Conservation (phyloP, 2,113 vertebrate genomes). For the Pungitius pungitius region DNA sequence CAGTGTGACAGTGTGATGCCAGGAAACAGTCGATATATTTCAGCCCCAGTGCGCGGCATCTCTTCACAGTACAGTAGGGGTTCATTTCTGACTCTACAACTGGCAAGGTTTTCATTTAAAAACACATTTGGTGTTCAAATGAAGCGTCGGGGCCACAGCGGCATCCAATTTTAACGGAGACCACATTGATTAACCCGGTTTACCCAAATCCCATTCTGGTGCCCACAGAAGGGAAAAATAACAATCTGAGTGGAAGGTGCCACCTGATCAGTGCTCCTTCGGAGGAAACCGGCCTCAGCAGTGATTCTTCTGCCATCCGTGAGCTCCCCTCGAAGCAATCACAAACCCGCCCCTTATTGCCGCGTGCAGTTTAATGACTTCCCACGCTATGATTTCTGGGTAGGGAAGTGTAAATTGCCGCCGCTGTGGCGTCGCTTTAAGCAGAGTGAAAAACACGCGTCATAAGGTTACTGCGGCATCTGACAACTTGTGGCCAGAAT, state of each 20-base stretch:
- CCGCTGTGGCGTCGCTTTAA: slow-evolving; percentile 12
- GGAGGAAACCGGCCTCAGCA: slow-evolving; percentile 15
- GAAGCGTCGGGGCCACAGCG: neutral
- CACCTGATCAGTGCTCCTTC: slow-evolving; percentile 6
- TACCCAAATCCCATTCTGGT: slow-evolving; percentile 7
- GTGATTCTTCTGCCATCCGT: slow-evolving; percentile 6
- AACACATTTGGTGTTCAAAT: slow-evolving; percentile 17
- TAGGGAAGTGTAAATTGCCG: slow-evolving; percentile 24
- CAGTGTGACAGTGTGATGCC: slow-evolving; percentile 37
- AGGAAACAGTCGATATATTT: slow-evolving; percentile 58
- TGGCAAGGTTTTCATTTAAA: slow-evolving; percentile 29
- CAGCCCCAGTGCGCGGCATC: slow-evolving; percentile 27
- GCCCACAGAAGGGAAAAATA: neutral
- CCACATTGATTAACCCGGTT: slow-evolving; percentile 25
- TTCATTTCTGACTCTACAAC: slow-evolving; percentile 4
- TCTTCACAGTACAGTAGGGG: slow-evolving; percentile 30
- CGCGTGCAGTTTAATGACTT: slow-evolving; percentile 29
- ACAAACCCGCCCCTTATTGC: neutral
- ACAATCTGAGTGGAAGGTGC: neutral
- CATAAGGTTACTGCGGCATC: slow-evolving; percentile 30
- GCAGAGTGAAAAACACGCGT: slow-evolving; percentile 9
- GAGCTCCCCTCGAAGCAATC: slow-evolving; percentile 14
- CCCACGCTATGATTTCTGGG: slow-evolving; percentile 4
- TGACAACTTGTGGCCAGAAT: slow-evolving; percentile 33
- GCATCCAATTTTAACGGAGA: neutral